Base-by-base conservation (phyloP, 2,113 vertebrate species). In the Fukomys damarensis region DNA sequence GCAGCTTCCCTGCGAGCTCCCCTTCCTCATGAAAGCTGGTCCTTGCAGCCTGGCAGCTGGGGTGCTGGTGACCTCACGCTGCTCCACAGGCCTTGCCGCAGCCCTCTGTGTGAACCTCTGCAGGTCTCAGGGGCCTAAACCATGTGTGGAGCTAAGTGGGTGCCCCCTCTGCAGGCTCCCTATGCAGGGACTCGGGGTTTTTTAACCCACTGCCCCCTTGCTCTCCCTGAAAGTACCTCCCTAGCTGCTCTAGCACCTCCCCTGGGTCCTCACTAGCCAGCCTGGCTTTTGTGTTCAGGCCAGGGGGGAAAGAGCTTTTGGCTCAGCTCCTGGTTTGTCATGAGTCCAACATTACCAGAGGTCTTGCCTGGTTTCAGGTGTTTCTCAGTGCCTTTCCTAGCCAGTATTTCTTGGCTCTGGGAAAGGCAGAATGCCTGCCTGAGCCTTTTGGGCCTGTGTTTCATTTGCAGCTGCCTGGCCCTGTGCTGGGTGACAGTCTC, bases 381-480 rank as follows among this genome's bases (percentile, higher is more conserved):
- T 96, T 97, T 97, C 93, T 87, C 70, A 0, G 92, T 86, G 97
- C 97, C 95, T 97, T 95, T 93, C 93, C 85, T 89, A 94, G 98
- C 97, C 96, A 97, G 92, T 87, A 95, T 94, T 97, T 98, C 96
- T 97, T 98, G 97, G 96, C 97, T 96, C 97, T 66, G 95, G 87
- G 88, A 82, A 94, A 96, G 97, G 96, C 7, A 32, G 96, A 97
- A 89, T 91, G 97, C 92, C 94, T 98, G 97, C 82, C 87, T 92
- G 89, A 92, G 93, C 59, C 95, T 92, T 93, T 94, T 43, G 87
- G 95, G 97, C 92, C 98, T 97, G 97, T 22, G 91, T 94, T 96
- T 95, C 96, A 94, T 97, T 97, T 96, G 95, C 96, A 97, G 98
- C 97, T 79, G 92, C 95, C 96, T 83, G 77, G 95, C 90, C 80